Evolutionary conservation across 2,797 vertebrate species (phyloP).

Genomic region (Pseudotriccus pelzelni): DNA sequence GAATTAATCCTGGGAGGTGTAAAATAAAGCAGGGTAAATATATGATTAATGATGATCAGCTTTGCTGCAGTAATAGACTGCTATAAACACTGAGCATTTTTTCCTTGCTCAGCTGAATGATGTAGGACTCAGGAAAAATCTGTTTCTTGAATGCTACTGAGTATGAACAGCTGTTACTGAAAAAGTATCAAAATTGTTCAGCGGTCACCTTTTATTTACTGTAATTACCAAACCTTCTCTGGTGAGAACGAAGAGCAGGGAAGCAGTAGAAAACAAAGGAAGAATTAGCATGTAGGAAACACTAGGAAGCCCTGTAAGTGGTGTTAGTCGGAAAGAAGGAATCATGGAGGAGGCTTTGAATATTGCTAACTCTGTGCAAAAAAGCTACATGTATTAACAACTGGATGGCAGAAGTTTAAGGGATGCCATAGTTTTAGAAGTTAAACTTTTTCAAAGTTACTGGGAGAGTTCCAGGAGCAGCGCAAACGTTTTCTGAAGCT

Average conservation of each 20-base stretch:
- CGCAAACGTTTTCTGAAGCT: neutral
- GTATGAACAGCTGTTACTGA: slow-evolving; percentile 42
- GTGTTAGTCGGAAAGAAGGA: neutral
- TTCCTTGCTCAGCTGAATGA: neutral
- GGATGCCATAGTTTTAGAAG: neutral
- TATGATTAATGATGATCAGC: slow-evolving; percentile 11
- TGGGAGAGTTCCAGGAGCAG: neutral
- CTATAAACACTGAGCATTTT: neutral
- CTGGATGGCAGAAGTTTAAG: neutral
- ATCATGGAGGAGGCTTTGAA: neutral
- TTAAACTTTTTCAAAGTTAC: neutral
- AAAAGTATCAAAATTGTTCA: slow-evolving; percentile 13
- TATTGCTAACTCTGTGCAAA: neutral
- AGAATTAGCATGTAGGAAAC: neutral
- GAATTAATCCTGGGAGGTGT: slow-evolving; percentile 31
- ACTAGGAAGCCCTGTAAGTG: neutral
- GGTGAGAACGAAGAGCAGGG: neutral
- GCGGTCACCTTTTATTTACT: slow-evolving; percentile 33
- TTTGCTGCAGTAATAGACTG: slow-evolving; percentile 6
- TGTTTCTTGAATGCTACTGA: neutral
- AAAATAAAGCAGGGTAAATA: slow-evolving; percentile 16
- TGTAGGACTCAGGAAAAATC: neutral
- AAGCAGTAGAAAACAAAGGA: neutral
- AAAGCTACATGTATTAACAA: neutral
- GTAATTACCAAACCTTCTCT: neutral